Evolutionary conservation across 2,888 invertebrate genomes (phyloP).

Genomic region (Zhengitettix transpicula): DNA sequence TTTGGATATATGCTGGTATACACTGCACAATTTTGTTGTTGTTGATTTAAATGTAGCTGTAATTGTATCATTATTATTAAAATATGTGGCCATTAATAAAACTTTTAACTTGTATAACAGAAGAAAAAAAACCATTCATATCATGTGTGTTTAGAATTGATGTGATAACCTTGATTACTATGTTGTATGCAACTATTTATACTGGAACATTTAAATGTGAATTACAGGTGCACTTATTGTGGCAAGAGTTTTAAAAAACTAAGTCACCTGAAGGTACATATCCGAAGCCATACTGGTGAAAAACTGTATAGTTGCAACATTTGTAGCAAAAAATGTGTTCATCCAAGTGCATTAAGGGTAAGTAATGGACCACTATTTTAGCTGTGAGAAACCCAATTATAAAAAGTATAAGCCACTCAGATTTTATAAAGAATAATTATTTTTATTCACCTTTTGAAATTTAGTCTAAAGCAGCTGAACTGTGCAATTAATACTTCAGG

Average conservation of each 20-base stretch:
- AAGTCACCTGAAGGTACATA: constrained; percentile 29
- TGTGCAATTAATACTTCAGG: no score
- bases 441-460: no score
- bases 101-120: no score
- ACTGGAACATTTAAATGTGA: not conserved
- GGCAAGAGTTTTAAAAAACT: constrained; percentile 27
- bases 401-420: no score
- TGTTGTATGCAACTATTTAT: not conserved
- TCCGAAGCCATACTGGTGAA: constrained; percentile 27
- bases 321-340: constrained; percentile 25
- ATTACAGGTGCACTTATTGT: constrained; percentile 24
- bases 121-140: no score
- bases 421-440: no score
- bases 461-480: no score
- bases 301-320: constrained; percentile 21
- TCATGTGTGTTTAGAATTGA: not conserved
- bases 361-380: not conserved
- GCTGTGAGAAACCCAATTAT: no score
- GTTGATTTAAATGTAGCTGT: no score
- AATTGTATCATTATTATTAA: no score
- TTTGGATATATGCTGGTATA: no score
- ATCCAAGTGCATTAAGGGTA: constrained; percentile 25
- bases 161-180: not conserved
- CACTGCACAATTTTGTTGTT: no score
- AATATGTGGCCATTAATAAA: not conserved